Percentiles rank a stretch among this genome's conserved stretches.
These are phyloP conservation scores for Glomeris maerens DNA, from an alignment of 1,140 invertebrate genomes.

Conservation along the genomic window DNA sequence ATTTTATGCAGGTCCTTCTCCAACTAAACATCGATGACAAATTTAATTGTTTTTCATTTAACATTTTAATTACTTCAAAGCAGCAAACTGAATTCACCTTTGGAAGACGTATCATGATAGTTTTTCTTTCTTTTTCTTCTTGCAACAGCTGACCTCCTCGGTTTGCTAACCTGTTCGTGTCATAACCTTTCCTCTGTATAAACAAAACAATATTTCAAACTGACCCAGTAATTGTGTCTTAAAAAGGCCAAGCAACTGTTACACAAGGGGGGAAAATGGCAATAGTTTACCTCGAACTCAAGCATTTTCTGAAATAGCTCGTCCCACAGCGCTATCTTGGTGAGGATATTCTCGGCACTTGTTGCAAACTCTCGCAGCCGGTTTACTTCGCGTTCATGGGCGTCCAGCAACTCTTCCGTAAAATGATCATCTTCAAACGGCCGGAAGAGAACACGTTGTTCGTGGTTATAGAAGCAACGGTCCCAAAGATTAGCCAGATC, in stretches of 20 bases:
- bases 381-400: conserved; percentile 56
- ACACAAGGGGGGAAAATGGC: no score
- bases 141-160: conserved; percentile 62
- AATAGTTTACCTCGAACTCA: conserved; percentile 49
- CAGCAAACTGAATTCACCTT: no score
- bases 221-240: no score
- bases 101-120: no score
- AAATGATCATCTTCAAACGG: conserved; percentile 45
- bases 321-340: conserved; percentile 39
- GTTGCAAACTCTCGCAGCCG: conserved; percentile 50
- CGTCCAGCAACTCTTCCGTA: conserved; percentile 53
- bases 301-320: conserved; percentile 49
- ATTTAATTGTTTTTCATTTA: no score
- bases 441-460: conserved; percentile 44
- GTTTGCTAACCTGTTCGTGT: conserved; percentile 66
- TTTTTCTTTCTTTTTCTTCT: conserved; percentile 69
- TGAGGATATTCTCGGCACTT: conserved; percentile 42
- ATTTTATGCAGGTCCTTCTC: conserved; percentile 30
- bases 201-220: no score
- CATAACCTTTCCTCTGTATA: conserved; percentile 52
- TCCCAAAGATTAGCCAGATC: conserved; percentile 57
- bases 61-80: no score
- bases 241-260: no score
- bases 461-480: conserved; percentile 45
- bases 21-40: no score